Percentiles rank a stretch among this genome's conserved stretches.
phyloP scores from a whole-genome alignment of 2,113 vertebrate genomes.

The Carassius carassius region DNA sequence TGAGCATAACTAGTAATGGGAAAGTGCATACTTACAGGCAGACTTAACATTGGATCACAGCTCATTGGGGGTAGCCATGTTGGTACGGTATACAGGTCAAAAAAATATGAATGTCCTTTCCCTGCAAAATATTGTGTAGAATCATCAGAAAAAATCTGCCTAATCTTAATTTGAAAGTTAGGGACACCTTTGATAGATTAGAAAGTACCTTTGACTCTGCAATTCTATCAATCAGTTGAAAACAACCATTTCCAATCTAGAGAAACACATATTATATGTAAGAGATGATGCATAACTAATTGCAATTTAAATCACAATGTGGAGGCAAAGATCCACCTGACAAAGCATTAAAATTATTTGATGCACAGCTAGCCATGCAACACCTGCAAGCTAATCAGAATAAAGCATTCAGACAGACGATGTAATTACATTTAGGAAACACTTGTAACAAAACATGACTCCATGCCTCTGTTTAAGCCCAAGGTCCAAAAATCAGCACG shows the following conservation, averaged over 20 bases:
- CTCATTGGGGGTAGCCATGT: conserved; percentile 25
- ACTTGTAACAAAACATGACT: no score
- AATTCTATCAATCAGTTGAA: conserved; percentile 10
- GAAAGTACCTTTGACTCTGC: conserved; percentile 20
- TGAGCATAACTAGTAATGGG: not conserved
- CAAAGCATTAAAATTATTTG: no score
- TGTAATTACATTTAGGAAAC: no score
- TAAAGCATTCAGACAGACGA: no score
- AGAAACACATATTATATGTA: not conserved
- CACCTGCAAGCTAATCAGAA: no score
- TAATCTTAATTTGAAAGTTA: not conserved
- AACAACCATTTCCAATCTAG: conserved; percentile 28
- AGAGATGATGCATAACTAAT: not conserved
- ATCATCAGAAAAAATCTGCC: not conserved
- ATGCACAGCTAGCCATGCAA: no score
- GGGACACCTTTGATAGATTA: not conserved
- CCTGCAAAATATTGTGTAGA: conserved; percentile 24
- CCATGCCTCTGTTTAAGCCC: no score
- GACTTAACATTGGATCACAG: conserved; percentile 17
- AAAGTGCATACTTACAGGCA: conserved; percentile 4
- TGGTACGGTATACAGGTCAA: conserved; percentile 37
- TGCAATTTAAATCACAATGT: not conserved
- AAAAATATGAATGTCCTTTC: conserved; percentile 28
- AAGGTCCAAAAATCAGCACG: no score
- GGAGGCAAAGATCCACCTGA: no score